Base-by-base conservation (phyloP, 1,140 invertebrate species). In the Colletes gigas region DNA sequence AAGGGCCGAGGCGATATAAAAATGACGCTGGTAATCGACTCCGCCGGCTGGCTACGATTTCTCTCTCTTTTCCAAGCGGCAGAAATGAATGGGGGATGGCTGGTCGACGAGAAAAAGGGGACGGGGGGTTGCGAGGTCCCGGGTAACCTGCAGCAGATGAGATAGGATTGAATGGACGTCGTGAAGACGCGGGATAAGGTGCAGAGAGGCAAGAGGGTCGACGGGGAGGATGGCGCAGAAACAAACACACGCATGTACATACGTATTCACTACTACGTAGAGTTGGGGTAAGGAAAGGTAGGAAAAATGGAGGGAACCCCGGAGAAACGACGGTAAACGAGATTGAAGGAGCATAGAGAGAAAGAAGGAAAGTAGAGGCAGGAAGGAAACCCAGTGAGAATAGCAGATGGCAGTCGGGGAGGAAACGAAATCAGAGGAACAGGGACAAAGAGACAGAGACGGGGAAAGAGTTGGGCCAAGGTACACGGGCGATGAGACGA, bases 401-500 rank as follows among this genome's bases (percentile, higher is more conserved):
- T 21, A 12, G 12, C 19, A 41, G 57, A 50, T 15, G 55, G n/a
- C 39, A 57, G 54, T 59, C 0, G 57, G 19, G 50, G 12, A n/a
- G 17, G 17, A 55, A 85, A 76, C 30, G 30, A 74, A 75, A 84
- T 65, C 39, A 52, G 71, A n/a, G 52, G 72, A 39, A 50, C 41
- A 78, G 17, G 39, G n/a, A 30, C 30, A 57, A 55, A 47, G 21
- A 66, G 41, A 70, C 12, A 66, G 21, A 0, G 6, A 30, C 30
- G 30, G 19, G 52, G 60, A 82, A 55, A 76, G 62, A 83, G 72
- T 73, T 41, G 54, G 63, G 4, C 44, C 71, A 8, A 75, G 78
- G 59, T 85, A 84, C 82, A 88, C 73, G 66, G 71, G 81, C 82
- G 86, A 84, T 83, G 89, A 91, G 86, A 88, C 82, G 85, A 83